Evolutionary conservation across 2,888 invertebrate genomes (phyloP).

Genomic region (Cartodere bifasciata): DNA sequence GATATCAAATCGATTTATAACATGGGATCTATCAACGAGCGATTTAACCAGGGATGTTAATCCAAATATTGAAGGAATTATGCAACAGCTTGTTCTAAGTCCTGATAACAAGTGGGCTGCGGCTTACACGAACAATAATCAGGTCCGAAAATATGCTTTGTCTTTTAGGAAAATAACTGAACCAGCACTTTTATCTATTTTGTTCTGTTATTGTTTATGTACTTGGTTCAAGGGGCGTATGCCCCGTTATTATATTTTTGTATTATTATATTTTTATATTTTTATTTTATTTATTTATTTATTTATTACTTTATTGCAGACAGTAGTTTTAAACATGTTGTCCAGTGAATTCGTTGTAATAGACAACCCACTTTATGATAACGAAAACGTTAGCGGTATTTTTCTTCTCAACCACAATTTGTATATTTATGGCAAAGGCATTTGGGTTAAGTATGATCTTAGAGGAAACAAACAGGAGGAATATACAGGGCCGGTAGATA

Average conservation of each 20-base stretch:
- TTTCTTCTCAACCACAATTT: conserved; percentile 55
- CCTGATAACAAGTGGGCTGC: conserved; percentile 94
- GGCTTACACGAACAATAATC: conserved; percentile 91
- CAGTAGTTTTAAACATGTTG: conserved; percentile 79
- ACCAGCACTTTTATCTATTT: not conserved
- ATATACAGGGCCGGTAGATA: conserved; percentile 42
- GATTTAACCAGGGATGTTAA: conserved; percentile 88
- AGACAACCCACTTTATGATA: conserved; percentile 68
- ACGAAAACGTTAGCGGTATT: conserved; percentile 49
- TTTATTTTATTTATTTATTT: conserved; percentile 2
- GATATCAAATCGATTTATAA: conserved; percentile 91
- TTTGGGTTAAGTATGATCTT: conserved; percentile 69
- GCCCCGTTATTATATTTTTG: no score
- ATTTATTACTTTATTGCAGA: conserved; percentile 40
- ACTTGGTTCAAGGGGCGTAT: not conserved
- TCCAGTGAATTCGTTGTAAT: conserved; percentile 86
- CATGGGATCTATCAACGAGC: conserved; percentile 93
- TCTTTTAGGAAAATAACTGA: no score
- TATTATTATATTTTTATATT: no score
- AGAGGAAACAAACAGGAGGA: conserved; percentile 57
- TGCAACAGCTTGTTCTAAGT: conserved; percentile 85
- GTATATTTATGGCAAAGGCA: conserved; percentile 62
- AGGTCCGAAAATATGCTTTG: conserved; percentile 34
- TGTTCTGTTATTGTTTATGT: not conserved
- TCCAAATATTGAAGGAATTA: conserved; percentile 90